phyloP scores from a whole-genome alignment of 2,797 vertebrate genomes.

The Microchirus variegatus region DNA sequence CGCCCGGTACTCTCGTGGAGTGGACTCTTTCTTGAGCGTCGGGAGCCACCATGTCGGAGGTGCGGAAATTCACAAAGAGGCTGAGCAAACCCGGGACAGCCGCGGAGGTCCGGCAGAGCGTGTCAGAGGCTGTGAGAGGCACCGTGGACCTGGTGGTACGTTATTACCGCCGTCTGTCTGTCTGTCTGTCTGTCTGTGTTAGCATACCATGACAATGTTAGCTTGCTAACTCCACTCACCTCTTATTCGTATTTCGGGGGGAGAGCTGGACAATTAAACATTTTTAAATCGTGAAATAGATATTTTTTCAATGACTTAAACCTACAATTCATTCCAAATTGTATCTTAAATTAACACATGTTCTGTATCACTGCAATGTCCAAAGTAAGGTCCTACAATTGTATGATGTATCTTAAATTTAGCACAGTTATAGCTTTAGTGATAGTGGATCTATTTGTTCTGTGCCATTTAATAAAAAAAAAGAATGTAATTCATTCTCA shows the following conservation, averaged over 20 bases:
- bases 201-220: not conserved
- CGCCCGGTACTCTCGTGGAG: constrained; percentile 18
- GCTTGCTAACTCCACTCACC: constrained; percentile 1
- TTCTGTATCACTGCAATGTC: too few species aligned
- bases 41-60: constrained; percentile 84
- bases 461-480: too few species aligned
- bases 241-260: not conserved
- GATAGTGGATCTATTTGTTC: too few species aligned
- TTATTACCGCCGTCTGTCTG: not conserved
- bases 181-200: constrained; percentile 16
- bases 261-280: too few species aligned
- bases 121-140: constrained; percentile 91
- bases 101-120: constrained; percentile 94
- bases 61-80: constrained; percentile 96
- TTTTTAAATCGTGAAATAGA: too few species aligned
- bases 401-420: too few species aligned
- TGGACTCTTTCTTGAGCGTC: constrained; percentile 31
- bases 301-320: too few species aligned
- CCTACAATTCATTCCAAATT: too few species aligned
- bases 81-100: constrained; percentile 96
- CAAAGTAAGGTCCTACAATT: too few species aligned
- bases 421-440: too few species aligned
- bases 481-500: too few species aligned
- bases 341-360: too few species aligned
- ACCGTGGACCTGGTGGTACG: constrained; percentile 89